Evolutionary conservation across 2,888 invertebrate species (phyloP).

Genomic region (Ditula angustiorana): DNA sequence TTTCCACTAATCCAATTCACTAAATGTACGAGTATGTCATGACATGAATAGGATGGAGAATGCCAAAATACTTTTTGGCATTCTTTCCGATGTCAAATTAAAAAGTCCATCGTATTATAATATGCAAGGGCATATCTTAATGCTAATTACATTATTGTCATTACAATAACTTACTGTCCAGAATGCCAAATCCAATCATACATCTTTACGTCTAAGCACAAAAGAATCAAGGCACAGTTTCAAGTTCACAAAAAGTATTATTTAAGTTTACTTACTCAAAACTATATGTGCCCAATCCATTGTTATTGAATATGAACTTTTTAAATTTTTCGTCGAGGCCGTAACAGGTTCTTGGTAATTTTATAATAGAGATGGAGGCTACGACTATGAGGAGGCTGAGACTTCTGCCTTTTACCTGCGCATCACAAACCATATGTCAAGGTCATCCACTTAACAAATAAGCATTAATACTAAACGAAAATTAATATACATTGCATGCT

Average conservation of each 20-base stretch:
- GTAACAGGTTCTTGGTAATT: constrained; percentile 47
- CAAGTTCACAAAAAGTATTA: constrained; percentile 3
- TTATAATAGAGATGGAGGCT: constrained; percentile 52
- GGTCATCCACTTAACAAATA: constrained; percentile 55
- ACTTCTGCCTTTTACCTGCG: constrained; percentile 64
- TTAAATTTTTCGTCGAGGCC: constrained; percentile 63
- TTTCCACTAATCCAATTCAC: too few species aligned
- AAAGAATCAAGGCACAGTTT: neutral
- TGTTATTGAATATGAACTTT: constrained; percentile 70
- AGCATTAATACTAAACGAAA: constrained; percentile 18
- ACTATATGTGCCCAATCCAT: constrained; percentile 75
- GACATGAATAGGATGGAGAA: too few species aligned
- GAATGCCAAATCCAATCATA: too few species aligned
- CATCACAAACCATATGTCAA: constrained; percentile 67
- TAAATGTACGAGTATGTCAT: too few species aligned
- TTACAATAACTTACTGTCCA: too few species aligned
- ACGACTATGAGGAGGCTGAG: constrained; percentile 50
- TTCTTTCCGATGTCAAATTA: too few species aligned
- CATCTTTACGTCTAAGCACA: too few species aligned
- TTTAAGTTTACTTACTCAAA: constrained; percentile 73
- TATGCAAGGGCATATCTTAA: too few species aligned
- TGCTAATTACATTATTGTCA: too few species aligned
- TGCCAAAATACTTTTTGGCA: too few species aligned
- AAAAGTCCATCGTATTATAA: too few species aligned
- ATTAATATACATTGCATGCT: constrained; percentile 1